Conservation (phyloP, 2,113 vertebrate species). For the Osmerus eperlanus region DNA sequence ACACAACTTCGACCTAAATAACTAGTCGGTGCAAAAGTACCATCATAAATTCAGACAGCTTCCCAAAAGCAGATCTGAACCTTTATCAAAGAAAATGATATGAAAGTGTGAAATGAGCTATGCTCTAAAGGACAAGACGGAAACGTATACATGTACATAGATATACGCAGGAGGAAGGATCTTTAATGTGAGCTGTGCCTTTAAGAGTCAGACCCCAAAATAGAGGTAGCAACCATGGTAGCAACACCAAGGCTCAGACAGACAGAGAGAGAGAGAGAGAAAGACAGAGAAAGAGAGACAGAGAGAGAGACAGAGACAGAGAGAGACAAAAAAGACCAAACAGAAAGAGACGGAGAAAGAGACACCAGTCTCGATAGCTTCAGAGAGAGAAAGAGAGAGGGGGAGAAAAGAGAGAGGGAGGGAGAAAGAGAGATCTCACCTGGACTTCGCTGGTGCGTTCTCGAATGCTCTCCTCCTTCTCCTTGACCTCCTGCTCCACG, state of each 20-base stretch:
- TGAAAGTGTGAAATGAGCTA: no score
- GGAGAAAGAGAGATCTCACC: constrained; percentile 64
- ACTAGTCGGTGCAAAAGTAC: no score
- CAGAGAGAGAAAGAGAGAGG: constrained; percentile 4
- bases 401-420: neutral
- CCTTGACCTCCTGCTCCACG: constrained; percentile 95
- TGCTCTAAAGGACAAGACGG: no score
- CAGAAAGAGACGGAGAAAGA: neutral
- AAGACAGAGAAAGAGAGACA: neutral
- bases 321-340: neutral
- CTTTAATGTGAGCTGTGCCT: constrained; percentile 23
- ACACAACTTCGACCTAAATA: no score
- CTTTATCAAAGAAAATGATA: no score
- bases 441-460: constrained; percentile 89
- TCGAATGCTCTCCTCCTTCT: constrained; percentile 91
- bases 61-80: no score
- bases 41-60: no score
- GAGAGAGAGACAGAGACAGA: neutral
- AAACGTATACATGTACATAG: no score
- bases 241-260: neutral
- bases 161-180: neutral
- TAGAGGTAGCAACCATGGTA: constrained; percentile 43
- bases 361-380: neutral
- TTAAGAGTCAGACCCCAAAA: constrained; percentile 49
- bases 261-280: neutral